A percentile compares a stretch with the other conserved stretches of the same genome.
These are phyloP conservation scores for Delichon dasypus DNA, from an alignment of 2,797 vertebrate species.

Conservation along the genomic window DNA sequence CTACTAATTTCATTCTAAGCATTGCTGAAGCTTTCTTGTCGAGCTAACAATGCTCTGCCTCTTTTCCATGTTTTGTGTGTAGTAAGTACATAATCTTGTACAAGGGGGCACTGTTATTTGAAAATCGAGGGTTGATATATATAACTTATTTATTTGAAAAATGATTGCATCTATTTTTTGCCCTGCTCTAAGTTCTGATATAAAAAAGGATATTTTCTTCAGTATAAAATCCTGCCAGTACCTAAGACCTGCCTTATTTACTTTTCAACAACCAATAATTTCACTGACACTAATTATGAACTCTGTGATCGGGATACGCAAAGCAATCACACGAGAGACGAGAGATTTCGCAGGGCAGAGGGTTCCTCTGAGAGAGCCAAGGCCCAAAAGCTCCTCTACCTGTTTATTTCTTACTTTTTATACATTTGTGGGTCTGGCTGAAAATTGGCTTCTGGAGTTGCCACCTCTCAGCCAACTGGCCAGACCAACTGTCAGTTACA, in stretches of 20 bases:
- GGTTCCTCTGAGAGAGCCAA: too few species aligned
- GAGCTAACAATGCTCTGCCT: background rate
- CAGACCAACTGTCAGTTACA: too few species aligned
- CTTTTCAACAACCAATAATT: background rate
- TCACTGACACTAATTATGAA: background rate
- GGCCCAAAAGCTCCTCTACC: too few species aligned
- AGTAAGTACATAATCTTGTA: background rate
- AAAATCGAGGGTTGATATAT: background rate
- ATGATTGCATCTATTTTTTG: background rate
- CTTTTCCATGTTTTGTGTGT: background rate
- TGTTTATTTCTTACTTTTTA: too few species aligned
- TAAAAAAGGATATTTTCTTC: background rate
- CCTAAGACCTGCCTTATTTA: background rate
- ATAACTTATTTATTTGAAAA: background rate
- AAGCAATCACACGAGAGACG: too few species aligned
- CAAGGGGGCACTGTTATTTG: background rate
- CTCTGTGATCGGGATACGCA: too few species aligned
- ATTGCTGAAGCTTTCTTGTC: background rate
- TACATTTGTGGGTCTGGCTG: too few species aligned
- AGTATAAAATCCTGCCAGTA: background rate
- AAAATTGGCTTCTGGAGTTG: too few species aligned
- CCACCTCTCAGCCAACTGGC: too few species aligned
- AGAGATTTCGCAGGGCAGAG: too few species aligned
- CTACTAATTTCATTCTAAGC: background rate
- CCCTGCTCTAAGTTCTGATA: background rate